phyloP scores from a whole-genome alignment of 2,888 invertebrate genomes.

The Plagodis pulveraria region DNA sequence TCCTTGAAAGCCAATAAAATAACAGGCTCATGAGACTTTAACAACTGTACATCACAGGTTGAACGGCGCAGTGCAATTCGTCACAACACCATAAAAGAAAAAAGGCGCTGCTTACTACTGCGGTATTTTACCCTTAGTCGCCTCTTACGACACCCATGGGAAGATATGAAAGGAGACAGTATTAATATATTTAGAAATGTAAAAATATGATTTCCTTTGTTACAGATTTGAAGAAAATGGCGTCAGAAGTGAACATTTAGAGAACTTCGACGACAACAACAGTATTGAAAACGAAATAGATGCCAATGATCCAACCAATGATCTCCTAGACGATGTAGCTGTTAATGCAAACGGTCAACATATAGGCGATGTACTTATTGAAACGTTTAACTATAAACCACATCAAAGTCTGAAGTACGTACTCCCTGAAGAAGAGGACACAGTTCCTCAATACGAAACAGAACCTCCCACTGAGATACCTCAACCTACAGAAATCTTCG shows the following conservation, averaged over 20 bases:
- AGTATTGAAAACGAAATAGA: conserved; percentile 39
- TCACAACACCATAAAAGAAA: no score
- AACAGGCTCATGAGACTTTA: no score
- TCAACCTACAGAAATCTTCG: background rate
- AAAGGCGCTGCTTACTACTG: no score
- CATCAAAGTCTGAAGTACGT: conserved; percentile 17
- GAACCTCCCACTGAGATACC: conserved; percentile 1
- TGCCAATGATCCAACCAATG: conserved; percentile 17
- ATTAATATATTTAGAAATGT: no score
- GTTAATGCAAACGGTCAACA: conserved; percentile 44
- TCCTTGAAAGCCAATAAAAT: no score
- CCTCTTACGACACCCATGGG: no score
- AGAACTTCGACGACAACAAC: conserved; percentile 32
- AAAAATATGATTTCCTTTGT: background rate
- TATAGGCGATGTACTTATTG: conserved; percentile 41
- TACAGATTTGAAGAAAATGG: conserved; percentile 7
- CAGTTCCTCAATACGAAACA: background rate
- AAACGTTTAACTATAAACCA: conserved; percentile 42
- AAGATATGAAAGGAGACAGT: no score
- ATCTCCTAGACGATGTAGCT: conserved; percentile 43
- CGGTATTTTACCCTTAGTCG: no score
- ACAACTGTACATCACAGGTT: no score
- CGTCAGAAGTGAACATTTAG: conserved; percentile 22
- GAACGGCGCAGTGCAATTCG: no score
- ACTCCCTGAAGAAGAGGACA: conserved; percentile 1